Conservation (phyloP, 2,797 vertebrate species). For the Perodicticus potto region DNA sequence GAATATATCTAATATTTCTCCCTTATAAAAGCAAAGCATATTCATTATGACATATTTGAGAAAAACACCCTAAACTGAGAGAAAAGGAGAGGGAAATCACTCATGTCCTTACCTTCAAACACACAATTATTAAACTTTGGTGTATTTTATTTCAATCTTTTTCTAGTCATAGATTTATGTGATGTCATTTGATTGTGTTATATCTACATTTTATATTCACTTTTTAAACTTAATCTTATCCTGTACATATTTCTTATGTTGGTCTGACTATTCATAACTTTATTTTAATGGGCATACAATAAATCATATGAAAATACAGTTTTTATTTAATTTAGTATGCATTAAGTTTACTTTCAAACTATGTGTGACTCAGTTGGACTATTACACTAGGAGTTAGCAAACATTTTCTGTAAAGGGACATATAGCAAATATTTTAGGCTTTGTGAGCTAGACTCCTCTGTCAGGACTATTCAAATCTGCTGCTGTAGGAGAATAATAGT, state of each 20-base stretch:
- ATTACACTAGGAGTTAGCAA: neutral
- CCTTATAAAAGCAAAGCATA: neutral
- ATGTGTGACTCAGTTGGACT: neutral
- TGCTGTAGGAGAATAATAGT: neutral
- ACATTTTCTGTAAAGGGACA: neutral
- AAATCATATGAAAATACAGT: slow-evolving; percentile 24
- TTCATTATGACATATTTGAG: neutral
- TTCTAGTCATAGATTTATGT: neutral
- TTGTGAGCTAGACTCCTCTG: neutral
- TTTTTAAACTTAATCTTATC: neutral
- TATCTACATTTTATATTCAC: neutral
- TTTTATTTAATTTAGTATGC: neutral
- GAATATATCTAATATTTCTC: neutral
- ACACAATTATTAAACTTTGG: neutral
- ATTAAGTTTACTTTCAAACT: neutral
- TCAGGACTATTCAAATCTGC: neutral
- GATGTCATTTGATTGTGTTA: slow-evolving; percentile 4
- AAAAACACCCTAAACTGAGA: neutral
- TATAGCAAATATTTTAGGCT: neutral
- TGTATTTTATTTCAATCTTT: neutral
- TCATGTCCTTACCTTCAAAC: neutral
- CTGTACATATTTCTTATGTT: neutral
- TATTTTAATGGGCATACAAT: slow-evolving; percentile 6
- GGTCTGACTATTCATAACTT: neutral
- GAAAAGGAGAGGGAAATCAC: neutral